Percentiles rank a stretch among this genome's conserved stretches.
phyloP scores from a whole-genome alignment of 2,888 invertebrate species.

The Mongoloraphidia duomilia region DNA sequence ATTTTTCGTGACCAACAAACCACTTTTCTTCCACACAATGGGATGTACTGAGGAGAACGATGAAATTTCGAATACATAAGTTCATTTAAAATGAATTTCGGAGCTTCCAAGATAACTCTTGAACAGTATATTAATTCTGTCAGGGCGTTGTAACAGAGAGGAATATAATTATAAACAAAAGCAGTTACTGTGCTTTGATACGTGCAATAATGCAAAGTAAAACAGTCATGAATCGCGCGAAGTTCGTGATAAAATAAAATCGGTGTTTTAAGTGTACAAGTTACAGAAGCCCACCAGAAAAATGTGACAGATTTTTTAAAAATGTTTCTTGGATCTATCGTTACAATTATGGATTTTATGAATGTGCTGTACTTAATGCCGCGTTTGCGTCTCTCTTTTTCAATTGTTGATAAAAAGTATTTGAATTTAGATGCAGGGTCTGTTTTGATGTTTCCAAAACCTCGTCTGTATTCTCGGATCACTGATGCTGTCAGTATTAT shows the following conservation, averaged over 20 bases:
- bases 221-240: constrained; percentile 27
- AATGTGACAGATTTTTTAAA: constrained; percentile 22
- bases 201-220: constrained; percentile 24
- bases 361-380: constrained; percentile 21
- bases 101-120: constrained; percentile 31
- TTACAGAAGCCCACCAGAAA: constrained; percentile 22
- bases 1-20: constrained; percentile 57
- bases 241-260: constrained; percentile 29
- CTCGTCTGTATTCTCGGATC: constrained; percentile 44
- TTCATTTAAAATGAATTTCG: constrained; percentile 39
- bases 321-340: constrained; percentile 31
- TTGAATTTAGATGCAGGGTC: constrained; percentile 32
- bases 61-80: constrained; percentile 41
- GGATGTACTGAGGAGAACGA: constrained; percentile 41
- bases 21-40: constrained; percentile 56
- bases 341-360: constrained; percentile 25
- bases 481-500: constrained; percentile 51
- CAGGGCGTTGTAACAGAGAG: constrained; percentile 28
- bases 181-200: constrained; percentile 26
- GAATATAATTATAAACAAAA: constrained; percentile 29
- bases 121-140: constrained; percentile 30
- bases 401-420: constrained; percentile 27
- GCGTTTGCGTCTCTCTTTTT: constrained; percentile 23
- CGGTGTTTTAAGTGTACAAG: constrained; percentile 24
- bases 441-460: constrained; percentile 29